Conservation (phyloP, 2,888 invertebrate species). For the Eupeodes latifasciatus region DNA sequence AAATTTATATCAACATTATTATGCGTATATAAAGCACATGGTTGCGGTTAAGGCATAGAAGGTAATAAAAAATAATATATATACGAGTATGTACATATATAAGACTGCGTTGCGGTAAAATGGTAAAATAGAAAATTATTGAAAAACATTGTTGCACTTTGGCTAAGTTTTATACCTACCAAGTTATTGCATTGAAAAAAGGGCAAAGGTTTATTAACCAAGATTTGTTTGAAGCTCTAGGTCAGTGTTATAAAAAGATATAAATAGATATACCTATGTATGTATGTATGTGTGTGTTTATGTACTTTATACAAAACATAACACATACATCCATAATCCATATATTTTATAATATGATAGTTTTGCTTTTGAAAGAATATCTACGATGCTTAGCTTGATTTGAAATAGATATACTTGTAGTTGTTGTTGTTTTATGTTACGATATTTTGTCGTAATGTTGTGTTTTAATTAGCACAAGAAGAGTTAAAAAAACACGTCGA, state of each 20-base stretch:
- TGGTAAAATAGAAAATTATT: neutral
- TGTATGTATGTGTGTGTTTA: too few relatives aligned
- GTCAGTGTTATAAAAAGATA: conserved; percentile 10
- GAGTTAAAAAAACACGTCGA: neutral
- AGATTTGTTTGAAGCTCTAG: conserved; percentile 16
- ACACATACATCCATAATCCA: too few relatives aligned
- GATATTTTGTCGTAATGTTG: neutral
- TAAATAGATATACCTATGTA: neutral
- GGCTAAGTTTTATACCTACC: neutral
- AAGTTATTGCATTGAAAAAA: neutral
- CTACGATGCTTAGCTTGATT: neutral
- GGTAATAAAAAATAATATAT: conserved; percentile 1
- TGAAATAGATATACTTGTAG: neutral
- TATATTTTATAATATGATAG: too few relatives aligned
- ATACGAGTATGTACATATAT: neutral
- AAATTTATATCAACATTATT: neutral
- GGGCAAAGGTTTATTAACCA: neutral
- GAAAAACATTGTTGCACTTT: neutral
- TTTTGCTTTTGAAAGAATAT: too few relatives aligned
- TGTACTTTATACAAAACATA: too few relatives aligned
- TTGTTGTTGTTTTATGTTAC: neutral
- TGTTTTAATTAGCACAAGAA: neutral
- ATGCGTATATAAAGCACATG: conserved; percentile 49
- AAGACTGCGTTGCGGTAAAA: conserved; percentile 46
- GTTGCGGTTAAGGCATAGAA: neutral